Evolutionary conservation across 2,888 invertebrate species (phyloP).

Genomic region (Lycophotia porphyrea): DNA sequence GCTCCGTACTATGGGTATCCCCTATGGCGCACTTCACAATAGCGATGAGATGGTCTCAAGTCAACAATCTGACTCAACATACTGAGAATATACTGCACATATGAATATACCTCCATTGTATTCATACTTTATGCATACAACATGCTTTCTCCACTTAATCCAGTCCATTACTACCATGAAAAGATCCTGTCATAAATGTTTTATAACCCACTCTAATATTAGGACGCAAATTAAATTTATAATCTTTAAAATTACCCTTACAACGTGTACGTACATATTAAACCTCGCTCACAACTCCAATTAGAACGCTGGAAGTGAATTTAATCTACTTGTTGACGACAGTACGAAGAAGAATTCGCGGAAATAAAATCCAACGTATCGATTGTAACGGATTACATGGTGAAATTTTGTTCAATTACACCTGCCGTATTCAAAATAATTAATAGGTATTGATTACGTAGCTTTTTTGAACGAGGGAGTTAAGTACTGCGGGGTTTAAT

Average conservation of each 20-base stretch:
- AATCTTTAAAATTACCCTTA: slow-evolving; percentile 57
- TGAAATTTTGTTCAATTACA: slow-evolving; percentile 61
- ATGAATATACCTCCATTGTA: slow-evolving; percentile 55
- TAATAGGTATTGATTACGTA: slow-evolving; percentile 63
- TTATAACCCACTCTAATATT: slow-evolving; percentile 53
- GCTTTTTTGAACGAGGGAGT: slow-evolving; percentile 36
- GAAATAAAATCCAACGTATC: slow-evolving; percentile 54
- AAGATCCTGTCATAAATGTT: slow-evolving; percentile 51
- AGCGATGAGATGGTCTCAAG: slow-evolving; percentile 56
- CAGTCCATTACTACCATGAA: slow-evolving; percentile 51
- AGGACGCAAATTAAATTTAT: slow-evolving; percentile 59
- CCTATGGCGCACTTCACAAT: slow-evolving; percentile 66
- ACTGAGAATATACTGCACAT: slow-evolving; percentile 57
- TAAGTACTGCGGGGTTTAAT: slow-evolving; percentile 58
- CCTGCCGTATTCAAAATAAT: slow-evolving; percentile 60
- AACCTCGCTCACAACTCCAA: slow-evolving; percentile 51
- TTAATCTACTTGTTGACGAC: slow-evolving; percentile 59
- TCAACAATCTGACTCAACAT: slow-evolving; percentile 64
- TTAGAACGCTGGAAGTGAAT: slow-evolving; percentile 53
- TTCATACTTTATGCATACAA: slow-evolving; percentile 48
- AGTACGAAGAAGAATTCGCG: slow-evolving; percentile 51
- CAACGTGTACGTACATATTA: slow-evolving; percentile 48
- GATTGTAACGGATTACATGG: slow-evolving; percentile 57
- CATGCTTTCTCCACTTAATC: slow-evolving; percentile 52
- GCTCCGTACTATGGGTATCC: slow-evolving; percentile 62